Evolutionary conservation across 2,113 vertebrate species (phyloP), one percentile per base, ranked within the genome.

Genomic region (Pycnonotus jocosus): DNA sequence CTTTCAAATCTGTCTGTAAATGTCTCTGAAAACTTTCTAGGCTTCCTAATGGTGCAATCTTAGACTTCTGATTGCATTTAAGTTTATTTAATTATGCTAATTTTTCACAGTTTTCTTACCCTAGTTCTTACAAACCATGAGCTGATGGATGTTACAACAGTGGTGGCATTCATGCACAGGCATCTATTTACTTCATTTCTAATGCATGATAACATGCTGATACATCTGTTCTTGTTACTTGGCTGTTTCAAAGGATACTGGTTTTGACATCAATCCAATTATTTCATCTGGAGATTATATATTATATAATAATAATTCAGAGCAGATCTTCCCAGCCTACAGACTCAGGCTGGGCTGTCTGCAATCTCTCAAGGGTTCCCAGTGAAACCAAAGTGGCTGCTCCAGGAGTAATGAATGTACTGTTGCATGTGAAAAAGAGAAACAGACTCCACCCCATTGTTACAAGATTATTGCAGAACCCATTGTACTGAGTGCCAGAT

Each of bases 261-360:
- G 56, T 70, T 94, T 92, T 93, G 73, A 91, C 92, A 82, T 37
- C 0, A 0, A 76, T 80, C 78, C 84, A 94, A 33, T 70, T 2
- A 76, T 38, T 93, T 86, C 19, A 93, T 81, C 76, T 86, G 93
- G 74, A 93, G 62, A 64, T 87, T 91, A 73, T 86, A 88, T 90
- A 81, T 92, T 80, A n/a, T 27, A 62, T 35, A 90, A 60, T 25
- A 38, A 61, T 62, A 62, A 40, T 73, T 73, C 44, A 70, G 71
- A 90, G 31, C 74, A 92, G 90, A 70, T 64, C 86, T 73, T 83
- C 58, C 33, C 47, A 37, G 35, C 62, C 10, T 47, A 77, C 38
- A 86, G 47, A 21, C 42, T 73, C 50, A 35, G 50, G 61, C 73
- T 28, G 35, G 37, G 28, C 62, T 38, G n/a, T 51, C 28, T 50